Evolutionary conservation across 2,797 vertebrate genomes (phyloP).

Genomic region (Enteromius radiatus): DNA sequence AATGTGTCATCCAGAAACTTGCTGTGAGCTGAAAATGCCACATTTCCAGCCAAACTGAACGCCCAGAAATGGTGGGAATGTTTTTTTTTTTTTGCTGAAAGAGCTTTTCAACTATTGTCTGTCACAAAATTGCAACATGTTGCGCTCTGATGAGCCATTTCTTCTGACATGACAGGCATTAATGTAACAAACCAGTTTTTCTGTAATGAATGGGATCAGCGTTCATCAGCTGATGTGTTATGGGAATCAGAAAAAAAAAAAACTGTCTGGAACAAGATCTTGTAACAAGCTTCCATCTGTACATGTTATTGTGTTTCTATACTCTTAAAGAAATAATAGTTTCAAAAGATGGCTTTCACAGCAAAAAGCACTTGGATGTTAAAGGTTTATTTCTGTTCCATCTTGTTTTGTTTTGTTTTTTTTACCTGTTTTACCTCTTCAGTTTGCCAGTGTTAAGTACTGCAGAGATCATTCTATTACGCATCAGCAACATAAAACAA

Average conservation of each 20-base stretch:
- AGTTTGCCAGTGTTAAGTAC: constrained; percentile 57
- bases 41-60: constrained; percentile 25
- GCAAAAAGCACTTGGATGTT: neutral
- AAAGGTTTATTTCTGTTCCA: neutral
- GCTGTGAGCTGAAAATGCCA: constrained; percentile 44
- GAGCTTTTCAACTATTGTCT: constrained; percentile 6
- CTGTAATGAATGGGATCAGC: constrained; percentile 4
- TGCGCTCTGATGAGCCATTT: constrained; percentile 2
- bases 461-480: constrained; percentile 54
- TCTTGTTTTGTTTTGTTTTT: no score
- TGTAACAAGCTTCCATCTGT: neutral
- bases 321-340: neutral
- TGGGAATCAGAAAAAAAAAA: neutral
- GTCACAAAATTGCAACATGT: neutral
- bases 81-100: constrained; percentile 14
- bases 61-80: neutral
- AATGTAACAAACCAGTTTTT: neutral
- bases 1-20: constrained; percentile 52
- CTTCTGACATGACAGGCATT: neutral
- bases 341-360: neutral
- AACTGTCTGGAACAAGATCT: neutral
- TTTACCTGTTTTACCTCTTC: neutral
- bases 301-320: neutral
- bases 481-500: constrained; percentile 57
- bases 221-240: neutral